These are phyloP conservation scores for Centruroides sculpturatus DNA, from an alignment of 1,140 invertebrate genomes.

Conservation along the genomic window DNA sequence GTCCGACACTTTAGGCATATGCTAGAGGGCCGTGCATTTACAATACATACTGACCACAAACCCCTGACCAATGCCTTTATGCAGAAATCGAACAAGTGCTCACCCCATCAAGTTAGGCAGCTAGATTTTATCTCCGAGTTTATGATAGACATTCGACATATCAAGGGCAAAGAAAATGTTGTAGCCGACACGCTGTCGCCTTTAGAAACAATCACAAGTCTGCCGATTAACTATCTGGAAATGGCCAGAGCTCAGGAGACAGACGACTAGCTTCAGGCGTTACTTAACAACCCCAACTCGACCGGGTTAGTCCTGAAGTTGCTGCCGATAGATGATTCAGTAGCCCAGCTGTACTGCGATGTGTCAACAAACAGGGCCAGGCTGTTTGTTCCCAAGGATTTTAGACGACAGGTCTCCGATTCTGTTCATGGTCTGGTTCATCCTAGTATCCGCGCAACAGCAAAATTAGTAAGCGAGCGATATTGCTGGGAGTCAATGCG, in stretches of 20 bases:
- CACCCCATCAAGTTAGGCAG: conserved; percentile 15
- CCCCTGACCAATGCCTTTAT: conserved; percentile 19
- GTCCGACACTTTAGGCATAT: conserved; percentile 22
- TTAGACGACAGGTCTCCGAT: conserved; percentile 6
- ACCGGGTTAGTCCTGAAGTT: background rate
- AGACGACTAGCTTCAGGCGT: background rate
- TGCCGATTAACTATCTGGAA: background rate
- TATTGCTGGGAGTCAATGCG: conserved; percentile 7
- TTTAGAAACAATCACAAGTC: background rate
- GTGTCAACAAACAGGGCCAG: background rate
- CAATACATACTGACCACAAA: conserved; percentile 22
- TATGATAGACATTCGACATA: conserved; percentile 24
- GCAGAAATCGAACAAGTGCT: background rate
- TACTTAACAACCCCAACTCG: background rate
- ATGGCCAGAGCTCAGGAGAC: background rate
- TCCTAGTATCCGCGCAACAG: conserved; percentile 3
- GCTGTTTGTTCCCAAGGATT: conserved; percentile 2
- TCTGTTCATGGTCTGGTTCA: background rate
- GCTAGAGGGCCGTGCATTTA: conserved; percentile 23
- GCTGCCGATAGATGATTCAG: background rate
- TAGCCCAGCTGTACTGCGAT: background rate
- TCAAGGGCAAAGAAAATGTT: conserved; percentile 25
- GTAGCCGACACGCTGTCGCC: conserved; percentile 5
- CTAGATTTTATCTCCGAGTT: conserved; percentile 28
- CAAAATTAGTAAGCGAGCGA: background rate